Conservation (phyloP, 2,888 invertebrate species). For the Prosapia bicincta region DNA sequence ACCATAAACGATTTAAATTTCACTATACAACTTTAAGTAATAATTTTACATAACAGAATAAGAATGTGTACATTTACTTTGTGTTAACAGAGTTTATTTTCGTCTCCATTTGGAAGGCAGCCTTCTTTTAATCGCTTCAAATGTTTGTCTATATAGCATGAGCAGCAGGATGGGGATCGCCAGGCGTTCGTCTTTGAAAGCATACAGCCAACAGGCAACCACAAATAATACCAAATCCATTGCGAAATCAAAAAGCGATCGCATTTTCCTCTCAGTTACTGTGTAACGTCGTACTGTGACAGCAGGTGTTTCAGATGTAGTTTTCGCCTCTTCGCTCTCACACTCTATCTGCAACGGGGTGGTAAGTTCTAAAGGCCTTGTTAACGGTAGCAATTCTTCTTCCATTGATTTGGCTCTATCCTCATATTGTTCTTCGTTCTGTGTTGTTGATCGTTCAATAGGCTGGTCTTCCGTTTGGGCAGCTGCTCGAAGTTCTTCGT, state of each 20-base stretch:
- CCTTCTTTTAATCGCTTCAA: constrained; percentile 58
- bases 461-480: constrained; percentile 51
- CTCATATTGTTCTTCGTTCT: background rate
- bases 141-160: constrained; percentile 72
- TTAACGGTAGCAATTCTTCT: background rate
- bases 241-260: constrained; percentile 59
- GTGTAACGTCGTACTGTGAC: background rate
- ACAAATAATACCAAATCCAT: constrained; percentile 71
- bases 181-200: constrained; percentile 73
- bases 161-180: constrained; percentile 75
- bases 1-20: too few species aligned
- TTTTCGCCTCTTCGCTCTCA: background rate
- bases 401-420: background rate
- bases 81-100: too few species aligned
- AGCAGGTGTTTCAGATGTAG: background rate
- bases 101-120: constrained; percentile 32
- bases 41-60: too few species aligned
- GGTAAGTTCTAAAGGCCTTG: background rate
- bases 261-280: constrained; percentile 20
- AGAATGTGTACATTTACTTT: background rate
- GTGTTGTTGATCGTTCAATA: background rate
- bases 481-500: constrained; percentile 59
- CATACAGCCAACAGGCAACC: constrained; percentile 76
- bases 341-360: background rate
- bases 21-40: too few species aligned